A percentile compares a stretch with the other conserved stretches of the same genome.
Conservation (phyloP, 2,888 invertebrate genomes). For the Pammene aurita region DNA sequence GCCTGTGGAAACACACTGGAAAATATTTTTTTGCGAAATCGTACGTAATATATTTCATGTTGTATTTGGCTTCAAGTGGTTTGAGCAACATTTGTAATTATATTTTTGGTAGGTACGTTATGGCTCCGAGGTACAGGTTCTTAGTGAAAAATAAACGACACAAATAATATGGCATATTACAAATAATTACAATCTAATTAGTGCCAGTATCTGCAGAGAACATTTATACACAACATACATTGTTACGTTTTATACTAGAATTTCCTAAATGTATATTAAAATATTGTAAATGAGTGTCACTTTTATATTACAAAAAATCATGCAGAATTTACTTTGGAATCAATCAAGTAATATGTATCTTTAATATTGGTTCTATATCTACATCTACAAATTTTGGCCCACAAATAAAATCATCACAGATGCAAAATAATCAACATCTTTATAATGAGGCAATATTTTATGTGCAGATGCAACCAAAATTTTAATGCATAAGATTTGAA, state of each 20-base stretch:
- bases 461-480: conserved; percentile 27
- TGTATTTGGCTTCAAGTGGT: conserved; percentile 31
- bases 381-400: conserved; percentile 39
- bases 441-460: conserved; percentile 27
- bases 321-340: conserved; percentile 33
- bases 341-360: conserved; percentile 32
- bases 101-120: conserved; percentile 38
- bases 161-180: conserved; percentile 41
- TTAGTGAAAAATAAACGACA: conserved; percentile 36
- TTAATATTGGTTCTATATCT: conserved; percentile 37
- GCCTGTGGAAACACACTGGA: conserved; percentile 3
- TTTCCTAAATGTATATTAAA: conserved; percentile 17
- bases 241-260: conserved; percentile 24
- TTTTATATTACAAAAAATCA: conserved; percentile 22
- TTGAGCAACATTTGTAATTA: conserved; percentile 36
- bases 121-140: conserved; percentile 39
- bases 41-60: conserved; percentile 8
- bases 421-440: conserved; percentile 34
- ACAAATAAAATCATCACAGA: conserved; percentile 41
- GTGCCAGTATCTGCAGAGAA: conserved; percentile 24
- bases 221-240: conserved; percentile 28
- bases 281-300: conserved; percentile 29
- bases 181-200: conserved; percentile 38
- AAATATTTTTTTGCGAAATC: conserved; percentile 1
- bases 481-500: conserved; percentile 21